phyloP scores from a whole-genome alignment of 1,140 invertebrate species.

The Tenebrio molitor region DNA sequence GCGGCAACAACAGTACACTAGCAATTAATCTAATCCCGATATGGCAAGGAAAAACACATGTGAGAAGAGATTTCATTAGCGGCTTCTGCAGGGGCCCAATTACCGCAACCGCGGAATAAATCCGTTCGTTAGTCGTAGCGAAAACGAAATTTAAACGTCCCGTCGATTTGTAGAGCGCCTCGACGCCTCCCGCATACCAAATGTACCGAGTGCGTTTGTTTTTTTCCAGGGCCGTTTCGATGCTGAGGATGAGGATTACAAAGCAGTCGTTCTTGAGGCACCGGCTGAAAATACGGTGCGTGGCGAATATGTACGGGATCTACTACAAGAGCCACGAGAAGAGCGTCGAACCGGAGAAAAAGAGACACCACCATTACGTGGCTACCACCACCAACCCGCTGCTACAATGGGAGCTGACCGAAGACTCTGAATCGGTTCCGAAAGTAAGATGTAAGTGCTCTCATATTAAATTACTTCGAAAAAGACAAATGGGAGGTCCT shows the following conservation, averaged over 20 bases:
- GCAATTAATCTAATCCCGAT: slow-evolving; percentile 11
- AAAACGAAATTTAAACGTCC: slow-evolving; percentile 38
- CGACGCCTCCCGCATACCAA: slow-evolving; percentile 24
- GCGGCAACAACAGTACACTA: neutral
- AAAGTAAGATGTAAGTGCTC: slow-evolving; percentile 11
- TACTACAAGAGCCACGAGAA: slow-evolving; percentile 74
- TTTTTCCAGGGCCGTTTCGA: slow-evolving; percentile 59
- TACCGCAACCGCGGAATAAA: slow-evolving; percentile 26
- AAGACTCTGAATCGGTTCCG: neutral
- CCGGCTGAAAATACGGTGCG: slow-evolving; percentile 71
- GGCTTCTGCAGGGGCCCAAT: slow-evolving; percentile 3
- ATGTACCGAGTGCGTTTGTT: slow-evolving; percentile 23
- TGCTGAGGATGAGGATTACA: slow-evolving; percentile 58
- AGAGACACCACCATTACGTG: slow-evolving; percentile 50
- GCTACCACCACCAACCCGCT: slow-evolving; percentile 7
- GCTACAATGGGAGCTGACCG: neutral
- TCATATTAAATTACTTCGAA: no score
- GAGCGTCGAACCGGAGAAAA: slow-evolving; percentile 69
- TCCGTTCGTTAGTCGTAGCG: slow-evolving; percentile 29
- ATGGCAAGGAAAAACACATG: slow-evolving; percentile 11
- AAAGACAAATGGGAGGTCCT: no score
- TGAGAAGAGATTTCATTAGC: slow-evolving; percentile 7
- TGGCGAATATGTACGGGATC: slow-evolving; percentile 71
- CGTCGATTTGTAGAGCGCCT: slow-evolving; percentile 24
- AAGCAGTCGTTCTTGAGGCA: slow-evolving; percentile 68